phyloP scores from a whole-genome alignment of 2,888 invertebrate genomes.

The Caenorhabditis sulstoni region DNA sequence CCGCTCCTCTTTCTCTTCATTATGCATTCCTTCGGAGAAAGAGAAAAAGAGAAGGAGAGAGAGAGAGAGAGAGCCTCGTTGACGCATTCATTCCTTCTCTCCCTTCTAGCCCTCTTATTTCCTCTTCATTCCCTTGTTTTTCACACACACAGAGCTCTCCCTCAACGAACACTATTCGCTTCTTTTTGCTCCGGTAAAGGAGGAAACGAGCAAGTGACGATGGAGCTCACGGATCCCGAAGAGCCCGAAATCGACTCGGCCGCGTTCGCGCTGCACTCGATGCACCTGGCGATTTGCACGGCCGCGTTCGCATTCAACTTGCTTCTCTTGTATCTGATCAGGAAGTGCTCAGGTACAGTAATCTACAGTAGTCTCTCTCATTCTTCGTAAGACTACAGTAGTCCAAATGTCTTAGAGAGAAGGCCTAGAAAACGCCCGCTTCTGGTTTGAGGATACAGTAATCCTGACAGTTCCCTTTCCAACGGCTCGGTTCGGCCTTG shows the following conservation, averaged over 20 bases:
- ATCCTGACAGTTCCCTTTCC: too few relatives aligned
- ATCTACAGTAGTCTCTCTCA: background rate
- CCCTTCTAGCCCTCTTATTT: background rate
- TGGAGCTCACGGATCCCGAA: constrained; percentile 42
- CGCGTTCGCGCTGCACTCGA: constrained; percentile 34
- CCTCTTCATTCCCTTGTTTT: background rate
- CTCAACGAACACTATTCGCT: background rate
- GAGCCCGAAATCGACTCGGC: constrained; percentile 42
- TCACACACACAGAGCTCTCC: background rate
- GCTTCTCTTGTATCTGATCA: constrained; percentile 43
- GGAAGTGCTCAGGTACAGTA: constrained; percentile 41
- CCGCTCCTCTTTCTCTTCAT: constrained; percentile 25
- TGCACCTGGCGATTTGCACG: constrained; percentile 49
- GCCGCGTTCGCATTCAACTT: constrained; percentile 42
- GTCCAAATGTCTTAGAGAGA: too few relatives aligned
- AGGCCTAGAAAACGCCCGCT: too few relatives aligned
- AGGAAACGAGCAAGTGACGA: background rate
- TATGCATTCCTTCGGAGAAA: constrained; percentile 40
- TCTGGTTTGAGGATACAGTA: too few relatives aligned
- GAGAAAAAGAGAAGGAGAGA: too few relatives aligned
- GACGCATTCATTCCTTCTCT: constrained; percentile 29
- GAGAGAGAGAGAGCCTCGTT: constrained; percentile 7
- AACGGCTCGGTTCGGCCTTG: too few relatives aligned
- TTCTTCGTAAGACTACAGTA: background rate
- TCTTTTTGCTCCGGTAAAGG: background rate